A percentile compares a stretch with the other conserved stretches of the same genome.
phyloP scores from a whole-genome alignment of 2,797 vertebrate genomes.

The Synaphobranchus kaupii region DNA sequence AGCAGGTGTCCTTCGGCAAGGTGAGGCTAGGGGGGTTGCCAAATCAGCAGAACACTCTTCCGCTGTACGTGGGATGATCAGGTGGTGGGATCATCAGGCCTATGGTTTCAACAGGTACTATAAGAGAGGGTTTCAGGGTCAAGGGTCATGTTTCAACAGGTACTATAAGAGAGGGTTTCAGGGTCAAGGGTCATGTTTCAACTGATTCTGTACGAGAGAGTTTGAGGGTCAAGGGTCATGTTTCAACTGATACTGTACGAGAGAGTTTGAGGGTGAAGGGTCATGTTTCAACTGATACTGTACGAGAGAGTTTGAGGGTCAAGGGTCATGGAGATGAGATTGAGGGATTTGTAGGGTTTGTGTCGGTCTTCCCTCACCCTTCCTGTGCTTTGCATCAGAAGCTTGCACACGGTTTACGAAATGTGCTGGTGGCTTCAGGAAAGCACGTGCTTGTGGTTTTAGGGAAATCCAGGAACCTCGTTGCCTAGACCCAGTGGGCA shows the following conservation, averaged over 20 bases:
- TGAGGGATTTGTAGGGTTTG: not conserved
- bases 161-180: too few relatives aligned
- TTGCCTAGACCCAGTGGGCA: not conserved
- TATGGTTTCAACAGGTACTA: not conserved
- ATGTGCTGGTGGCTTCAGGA: not conserved
- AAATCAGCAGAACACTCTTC: not conserved
- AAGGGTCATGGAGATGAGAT: not conserved
- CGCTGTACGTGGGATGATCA: not conserved
- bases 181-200: too few relatives aligned
- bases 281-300: not conserved
- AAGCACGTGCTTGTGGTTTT: not conserved
- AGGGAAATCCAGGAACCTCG: not conserved
- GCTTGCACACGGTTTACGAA: not conserved
- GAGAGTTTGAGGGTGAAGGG: not conserved
- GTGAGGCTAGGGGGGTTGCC: conserved; percentile 49
- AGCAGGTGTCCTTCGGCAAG: conserved; percentile 75
- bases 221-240: conserved; percentile 1
- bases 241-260: not conserved
- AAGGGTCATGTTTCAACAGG: too few relatives aligned
- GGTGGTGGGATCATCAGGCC: not conserved
- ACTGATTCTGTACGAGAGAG: not conserved
- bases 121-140: not conserved
- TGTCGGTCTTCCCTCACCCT: not conserved
- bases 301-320: not conserved
- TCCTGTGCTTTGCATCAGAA: conserved; percentile 11